Evolutionary conservation across 2,113 vertebrate species (phyloP).

Genomic region (Pluvianellus socialis): DNA sequence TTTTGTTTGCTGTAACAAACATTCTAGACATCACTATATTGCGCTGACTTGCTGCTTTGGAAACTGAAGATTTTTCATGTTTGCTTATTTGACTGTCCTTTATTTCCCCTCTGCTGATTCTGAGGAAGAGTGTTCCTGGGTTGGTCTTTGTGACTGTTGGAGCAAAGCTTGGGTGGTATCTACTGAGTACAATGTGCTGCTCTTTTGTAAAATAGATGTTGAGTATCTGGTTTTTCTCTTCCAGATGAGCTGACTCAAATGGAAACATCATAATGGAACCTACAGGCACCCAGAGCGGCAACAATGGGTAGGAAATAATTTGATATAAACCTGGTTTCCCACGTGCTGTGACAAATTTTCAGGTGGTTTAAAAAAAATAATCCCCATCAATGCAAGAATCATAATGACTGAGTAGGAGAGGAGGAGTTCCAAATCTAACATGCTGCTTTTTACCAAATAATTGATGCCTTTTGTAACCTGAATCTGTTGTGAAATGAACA

Average conservation of each 20-base stretch:
- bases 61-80: not conserved
- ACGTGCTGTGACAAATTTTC: not conserved
- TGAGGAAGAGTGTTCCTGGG: not conserved
- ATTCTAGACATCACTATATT: not conserved
- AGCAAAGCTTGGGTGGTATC: not conserved
- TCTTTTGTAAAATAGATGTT: not conserved
- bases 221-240: slow-evolving; percentile 1
- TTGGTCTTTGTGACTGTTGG: not conserved
- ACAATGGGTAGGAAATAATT: slow-evolving; percentile 35
- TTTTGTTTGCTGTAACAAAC: not conserved
- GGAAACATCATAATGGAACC: slow-evolving; percentile 41
- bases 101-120: not conserved
- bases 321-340: not conserved
- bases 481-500: not conserved
- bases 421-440: not conserved
- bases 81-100: not conserved
- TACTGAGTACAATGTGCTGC: not conserved
- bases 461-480: not conserved
- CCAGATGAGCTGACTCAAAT: slow-evolving; percentile 53
- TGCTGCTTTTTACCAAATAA: not conserved
- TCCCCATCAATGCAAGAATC: not conserved
- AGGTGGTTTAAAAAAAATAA: not conserved
- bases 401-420: not conserved
- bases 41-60: not conserved
- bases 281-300: not conserved